These are phyloP conservation scores for Pipistrellus nathusii DNA, from an alignment of 2,797 vertebrate species.

Conservation along the genomic window DNA sequence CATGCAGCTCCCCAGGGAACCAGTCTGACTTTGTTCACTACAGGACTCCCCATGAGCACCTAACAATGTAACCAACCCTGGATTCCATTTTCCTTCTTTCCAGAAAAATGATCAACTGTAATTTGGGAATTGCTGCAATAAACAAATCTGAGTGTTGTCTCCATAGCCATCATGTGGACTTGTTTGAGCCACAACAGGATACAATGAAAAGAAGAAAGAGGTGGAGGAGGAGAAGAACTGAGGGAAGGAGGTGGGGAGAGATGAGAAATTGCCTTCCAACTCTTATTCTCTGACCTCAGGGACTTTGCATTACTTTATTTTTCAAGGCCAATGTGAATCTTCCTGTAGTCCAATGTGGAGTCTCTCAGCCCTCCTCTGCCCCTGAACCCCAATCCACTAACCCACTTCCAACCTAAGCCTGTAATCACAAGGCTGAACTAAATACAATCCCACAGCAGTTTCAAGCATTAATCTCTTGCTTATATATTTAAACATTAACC, in stretches of 20 bases:
- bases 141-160: background rate
- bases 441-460: fast-evolving
- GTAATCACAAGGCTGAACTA: too few species aligned
- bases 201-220: background rate
- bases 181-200: background rate
- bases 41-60: fast-evolving
- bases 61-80: fast-evolving
- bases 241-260: fast-evolving
- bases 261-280: fast-evolving
- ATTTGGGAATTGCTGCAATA: fast-evolving
- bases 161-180: fast-evolving
- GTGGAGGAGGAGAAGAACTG: fast-evolving
- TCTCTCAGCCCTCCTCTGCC: fast-evolving
- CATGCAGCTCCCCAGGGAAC: background rate
- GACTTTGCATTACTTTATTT: fast-evolving
- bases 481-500: fast-evolving
- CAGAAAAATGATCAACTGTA: background rate
- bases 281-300: fast-evolving
- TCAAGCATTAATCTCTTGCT: fast-evolving
- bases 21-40: fast-evolving
- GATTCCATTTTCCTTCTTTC: background rate
- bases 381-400: too few species aligned
- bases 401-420: background rate
- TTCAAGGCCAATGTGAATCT: fast-evolving
- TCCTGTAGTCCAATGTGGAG: fast-evolving